These are phyloP conservation scores for Paramormyrops kingsleyae DNA, from an alignment of 2,113 vertebrate genomes.

Conservation along the genomic window DNA sequence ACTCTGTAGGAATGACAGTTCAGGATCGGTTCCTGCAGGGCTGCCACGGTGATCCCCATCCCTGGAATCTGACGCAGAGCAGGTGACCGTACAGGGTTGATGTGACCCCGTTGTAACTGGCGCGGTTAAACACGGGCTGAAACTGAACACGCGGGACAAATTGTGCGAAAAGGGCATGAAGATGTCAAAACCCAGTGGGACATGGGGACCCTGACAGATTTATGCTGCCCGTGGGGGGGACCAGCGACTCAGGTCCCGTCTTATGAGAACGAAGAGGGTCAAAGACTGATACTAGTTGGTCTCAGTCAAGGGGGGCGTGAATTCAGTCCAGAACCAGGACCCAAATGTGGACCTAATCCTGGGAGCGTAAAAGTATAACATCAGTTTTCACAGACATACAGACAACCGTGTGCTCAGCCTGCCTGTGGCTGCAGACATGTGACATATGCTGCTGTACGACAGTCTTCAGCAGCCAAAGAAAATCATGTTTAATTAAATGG, in stretches of 20 bases:
- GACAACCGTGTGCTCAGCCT: too few relatives aligned
- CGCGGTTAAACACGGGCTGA: slow-evolving; percentile 19
- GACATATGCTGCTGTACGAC: too few relatives aligned
- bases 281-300: neutral
- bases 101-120: neutral
- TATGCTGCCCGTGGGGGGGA: slow-evolving; percentile 32
- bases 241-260: slow-evolving; percentile 25
- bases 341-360: neutral
- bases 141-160: slow-evolving; percentile 40
- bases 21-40: neutral
- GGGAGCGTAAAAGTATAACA: too few relatives aligned
- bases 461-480: neutral
- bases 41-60: neutral
- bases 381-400: too few relatives aligned
- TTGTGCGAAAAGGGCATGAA: slow-evolving; percentile 23
- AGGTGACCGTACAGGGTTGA: neutral
- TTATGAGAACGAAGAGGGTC: neutral
- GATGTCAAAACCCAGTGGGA: slow-evolving; percentile 14
- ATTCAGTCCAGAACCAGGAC: neutral
- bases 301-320: neutral
- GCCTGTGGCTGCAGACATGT: too few relatives aligned
- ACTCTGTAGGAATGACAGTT: neutral
- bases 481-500: neutral
- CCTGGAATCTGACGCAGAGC: neutral
- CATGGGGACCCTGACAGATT: slow-evolving; percentile 28